Evolutionary conservation across 2,797 vertebrate genomes (phyloP), one percentile per base, ranked within the genome.

Genomic region (Setipinna tenuifilis): DNA sequence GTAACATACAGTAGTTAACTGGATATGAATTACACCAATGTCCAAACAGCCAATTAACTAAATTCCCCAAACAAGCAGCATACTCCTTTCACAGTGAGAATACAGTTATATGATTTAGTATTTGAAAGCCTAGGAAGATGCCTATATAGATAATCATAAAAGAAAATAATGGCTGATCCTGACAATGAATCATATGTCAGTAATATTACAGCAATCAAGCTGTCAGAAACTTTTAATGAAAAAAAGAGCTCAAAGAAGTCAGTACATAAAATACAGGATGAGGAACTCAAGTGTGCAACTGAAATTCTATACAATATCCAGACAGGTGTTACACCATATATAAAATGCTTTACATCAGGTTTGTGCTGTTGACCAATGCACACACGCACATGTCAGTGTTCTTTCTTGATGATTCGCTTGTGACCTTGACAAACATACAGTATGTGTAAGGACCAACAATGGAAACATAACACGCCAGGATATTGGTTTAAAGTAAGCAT

Each of bases 171-270:
- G 61, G n/a, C n/a, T 28, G n/a, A 65, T 10, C 62, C 12, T 65
- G 62, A 3, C 4, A 65, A 65, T 11, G 23, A 71, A 31, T 12
- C 2, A 3, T 31, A 35, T 25, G 3, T 35, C 62, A 68, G 11
- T n/a, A 12, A 14, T 71, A 71, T 54, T 54, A 71, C 25, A 31
- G 10, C 10, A 12, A 71, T 11, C 10, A 71, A 71, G 31, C 65
- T 71, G 25, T 71, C 65, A 14, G 28, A 71, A 71, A 28, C 12
- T 71, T 71, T 71, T 71, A 71, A 71, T 71, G 65, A 35, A 71
- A 71, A 71, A 71, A 41, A 14, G 16, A 71, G 31, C 16, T 25
- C n/a, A 31, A 71, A 71, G 21, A 14, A 71, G 28, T 71, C 65
- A 31, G 28, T 17, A 71, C 65, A 71, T 31, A 71, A 71, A 31